Evolutionary conservation across 2,888 invertebrate genomes (phyloP), one percentile per base, ranked within the genome.

Genomic region (Acrocyrtus sp.): DNA sequence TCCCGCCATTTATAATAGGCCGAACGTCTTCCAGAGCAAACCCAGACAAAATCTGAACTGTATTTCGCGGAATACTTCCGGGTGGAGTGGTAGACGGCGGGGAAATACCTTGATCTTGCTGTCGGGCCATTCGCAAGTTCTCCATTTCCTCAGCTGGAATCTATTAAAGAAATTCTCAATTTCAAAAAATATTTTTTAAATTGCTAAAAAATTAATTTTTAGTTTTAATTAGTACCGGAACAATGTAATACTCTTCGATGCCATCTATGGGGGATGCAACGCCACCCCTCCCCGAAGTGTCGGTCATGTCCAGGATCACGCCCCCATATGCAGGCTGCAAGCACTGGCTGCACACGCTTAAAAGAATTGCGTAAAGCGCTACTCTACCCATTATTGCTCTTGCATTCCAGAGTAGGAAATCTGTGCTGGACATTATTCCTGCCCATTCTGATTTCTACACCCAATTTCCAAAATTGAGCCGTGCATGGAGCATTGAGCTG

Each of bases 1-100:
- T 60, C n/a, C 54, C 26, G 19, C 65, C 65, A 12, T 8, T 21
- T 10, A 65, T 1, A 10, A 65, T 65, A 10, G 65, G 65, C 1
- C 54, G 45, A 0, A 56, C 56, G 26, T 65, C 65, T 54, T 45
- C 45, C 4, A 10, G 3, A 21, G 34, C 26, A 10, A 65, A 24
- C 0, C 65, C 65, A 1, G 43, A 43, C 1, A 65, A 43, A 56
- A 65, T 65, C n/a, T 65, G 39, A 19, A 12, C 34, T 6, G 54
- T 53, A 17, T 54, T 54, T 2, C 3, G 17, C 0, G 47, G 54
- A 2, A 54, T 56, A 15, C 47, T 47, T 19, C 22, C 60, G 17
- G 15, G 19, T 6, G 17, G 5, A 12, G 39, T n/a, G 8, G 54
- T 3, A 26, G 26, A 21, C 8, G 39, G 34, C 5, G 21, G 3